Conservation (phyloP, 2,113 vertebrate genomes). For the Gallinago jamesoni region DNA sequence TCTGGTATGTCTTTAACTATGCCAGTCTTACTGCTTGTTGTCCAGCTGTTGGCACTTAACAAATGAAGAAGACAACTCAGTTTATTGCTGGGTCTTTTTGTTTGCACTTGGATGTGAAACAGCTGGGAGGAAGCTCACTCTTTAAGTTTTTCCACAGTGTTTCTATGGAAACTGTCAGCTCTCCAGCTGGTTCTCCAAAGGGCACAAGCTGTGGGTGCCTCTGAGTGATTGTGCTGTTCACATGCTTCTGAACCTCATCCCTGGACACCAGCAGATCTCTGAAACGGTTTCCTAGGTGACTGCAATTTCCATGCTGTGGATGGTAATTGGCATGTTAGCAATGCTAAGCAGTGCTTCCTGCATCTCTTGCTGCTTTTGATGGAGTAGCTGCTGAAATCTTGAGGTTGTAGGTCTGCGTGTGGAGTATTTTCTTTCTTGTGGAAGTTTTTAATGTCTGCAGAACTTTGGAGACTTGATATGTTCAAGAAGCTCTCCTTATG, state of each 20-base stretch:
- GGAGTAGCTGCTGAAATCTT: not conserved
- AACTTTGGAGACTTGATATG: not conserved
- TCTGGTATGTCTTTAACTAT: not conserved
- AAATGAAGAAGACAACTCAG: accelerated
- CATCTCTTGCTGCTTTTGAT: not conserved
- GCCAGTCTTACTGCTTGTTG: accelerated
- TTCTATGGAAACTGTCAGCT: conserved; percentile 37
- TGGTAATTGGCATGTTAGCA: not conserved
- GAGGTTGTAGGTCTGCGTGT: accelerated
- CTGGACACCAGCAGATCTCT: not conserved
- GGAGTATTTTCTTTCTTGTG: not conserved
- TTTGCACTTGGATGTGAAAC: not conserved
- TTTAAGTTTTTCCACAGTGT: not conserved
- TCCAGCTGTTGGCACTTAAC: not conserved
- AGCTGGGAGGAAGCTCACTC: not conserved
- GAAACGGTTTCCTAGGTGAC: not conserved
- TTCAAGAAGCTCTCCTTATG: not conserved
- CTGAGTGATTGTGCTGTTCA: not conserved
- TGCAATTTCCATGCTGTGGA: not conserved
- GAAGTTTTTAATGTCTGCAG: not conserved
- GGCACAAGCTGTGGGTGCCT: not conserved
- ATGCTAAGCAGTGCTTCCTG: not conserved
- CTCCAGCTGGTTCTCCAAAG: not conserved
- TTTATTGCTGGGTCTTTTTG: not conserved
- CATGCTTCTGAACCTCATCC: not conserved